phyloP scores from a whole-genome alignment of 1,140 invertebrate genomes.

The Tetramorium parvispinum region DNA sequence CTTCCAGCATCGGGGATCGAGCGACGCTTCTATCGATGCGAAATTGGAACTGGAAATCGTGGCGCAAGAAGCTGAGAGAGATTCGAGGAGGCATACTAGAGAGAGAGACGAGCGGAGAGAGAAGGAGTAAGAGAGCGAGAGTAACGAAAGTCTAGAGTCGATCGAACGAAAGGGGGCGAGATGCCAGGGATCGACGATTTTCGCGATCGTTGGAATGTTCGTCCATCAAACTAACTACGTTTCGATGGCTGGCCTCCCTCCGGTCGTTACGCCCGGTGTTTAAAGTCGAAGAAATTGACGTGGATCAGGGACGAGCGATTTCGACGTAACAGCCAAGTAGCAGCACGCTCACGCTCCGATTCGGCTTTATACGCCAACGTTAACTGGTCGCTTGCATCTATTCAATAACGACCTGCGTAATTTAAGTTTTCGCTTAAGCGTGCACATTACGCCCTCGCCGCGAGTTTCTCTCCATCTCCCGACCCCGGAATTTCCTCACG shows the following conservation, averaged over 20 bases:
- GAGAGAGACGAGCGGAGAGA: constrained; percentile 1
- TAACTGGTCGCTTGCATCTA: constrained; percentile 47
- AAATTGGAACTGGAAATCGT: constrained; percentile 74
- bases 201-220: constrained; percentile 57
- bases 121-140: constrained; percentile 3
- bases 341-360: constrained; percentile 29
- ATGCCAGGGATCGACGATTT: constrained; percentile 56
- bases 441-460: constrained; percentile 30
- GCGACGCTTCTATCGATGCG: constrained; percentile 68
- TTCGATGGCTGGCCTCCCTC: constrained; percentile 40
- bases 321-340: constrained; percentile 44
- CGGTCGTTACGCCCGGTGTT: constrained; percentile 47
- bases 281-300: constrained; percentile 59
- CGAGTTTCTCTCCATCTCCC: constrained; percentile 7
- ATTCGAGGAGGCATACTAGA: constrained; percentile 10
- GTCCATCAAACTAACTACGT: constrained; percentile 57
- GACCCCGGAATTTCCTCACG: constrained; percentile 36
- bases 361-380: constrained; percentile 27
- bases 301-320: constrained; percentile 51
- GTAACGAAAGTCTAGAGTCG: constrained; percentile 15
- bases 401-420: constrained; percentile 54
- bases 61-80: constrained; percentile 59
- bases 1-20: constrained; percentile 67
- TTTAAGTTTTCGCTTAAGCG: constrained; percentile 55
- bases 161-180: constrained; percentile 29